phyloP scores from a whole-genome alignment of 2,797 vertebrate species.

The Adelosebastes latens region DNA sequence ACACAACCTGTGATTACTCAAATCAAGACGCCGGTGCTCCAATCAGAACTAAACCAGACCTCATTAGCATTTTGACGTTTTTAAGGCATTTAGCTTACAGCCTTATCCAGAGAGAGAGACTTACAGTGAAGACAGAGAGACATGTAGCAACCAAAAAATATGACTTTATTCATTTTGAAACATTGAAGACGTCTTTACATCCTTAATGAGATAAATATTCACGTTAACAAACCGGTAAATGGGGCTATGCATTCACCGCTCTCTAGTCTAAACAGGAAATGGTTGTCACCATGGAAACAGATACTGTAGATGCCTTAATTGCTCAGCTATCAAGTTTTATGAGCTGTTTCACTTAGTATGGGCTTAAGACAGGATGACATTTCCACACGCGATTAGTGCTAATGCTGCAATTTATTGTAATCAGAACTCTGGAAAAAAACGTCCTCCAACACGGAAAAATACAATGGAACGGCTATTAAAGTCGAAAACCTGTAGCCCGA shows the following conservation, averaged over 20 bases:
- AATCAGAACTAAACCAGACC: constrained; percentile 19
- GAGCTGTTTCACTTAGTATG: no score
- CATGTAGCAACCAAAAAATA: background rate
- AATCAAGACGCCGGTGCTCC: constrained; percentile 37
- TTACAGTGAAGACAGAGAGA: background rate
- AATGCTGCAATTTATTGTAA: background rate
- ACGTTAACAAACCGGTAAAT: background rate
- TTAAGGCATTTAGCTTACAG: background rate
- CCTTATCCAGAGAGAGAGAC: background rate
- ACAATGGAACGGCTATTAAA: background rate
- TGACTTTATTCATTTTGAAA: background rate
- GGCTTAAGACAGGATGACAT: no score
- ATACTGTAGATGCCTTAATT: background rate
- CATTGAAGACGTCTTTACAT: background rate
- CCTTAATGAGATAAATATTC: background rate
- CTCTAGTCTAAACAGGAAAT: background rate
- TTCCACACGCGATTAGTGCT: no score
- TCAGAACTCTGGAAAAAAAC: background rate
- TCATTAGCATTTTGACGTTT: constrained; percentile 22
- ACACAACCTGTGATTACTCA: constrained; percentile 49
- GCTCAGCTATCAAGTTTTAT: background rate
- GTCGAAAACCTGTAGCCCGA: background rate
- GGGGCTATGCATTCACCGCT: background rate
- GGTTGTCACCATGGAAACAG: background rate
- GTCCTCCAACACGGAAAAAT: no score